These are phyloP conservation scores for Paradoxurus hermaphroditus DNA, from an alignment of 2,113 vertebrate species.

Conservation along the genomic window DNA sequence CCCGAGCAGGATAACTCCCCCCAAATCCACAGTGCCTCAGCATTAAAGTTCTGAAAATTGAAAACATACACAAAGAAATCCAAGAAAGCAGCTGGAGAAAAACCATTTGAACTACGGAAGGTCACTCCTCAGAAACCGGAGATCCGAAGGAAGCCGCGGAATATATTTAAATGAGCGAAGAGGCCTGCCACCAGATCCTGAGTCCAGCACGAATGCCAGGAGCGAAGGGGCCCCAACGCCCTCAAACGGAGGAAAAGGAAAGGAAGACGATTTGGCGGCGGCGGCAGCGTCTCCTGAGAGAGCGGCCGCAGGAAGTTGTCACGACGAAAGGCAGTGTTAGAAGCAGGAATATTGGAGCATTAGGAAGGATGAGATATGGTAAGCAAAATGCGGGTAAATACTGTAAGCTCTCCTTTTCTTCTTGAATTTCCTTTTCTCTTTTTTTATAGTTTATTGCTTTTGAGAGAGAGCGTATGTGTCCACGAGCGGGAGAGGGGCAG, in stretches of 20 bases:
- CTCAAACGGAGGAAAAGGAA: background rate
- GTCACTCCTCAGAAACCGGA: background rate
- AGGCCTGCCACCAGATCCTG: background rate
- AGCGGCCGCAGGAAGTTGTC: background rate
- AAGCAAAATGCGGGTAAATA: background rate
- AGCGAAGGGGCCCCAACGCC: background rate
- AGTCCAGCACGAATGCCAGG: background rate
- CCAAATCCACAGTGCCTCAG: background rate
- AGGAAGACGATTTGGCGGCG: background rate
- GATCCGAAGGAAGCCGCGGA: background rate
- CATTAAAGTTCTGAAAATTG: background rate
- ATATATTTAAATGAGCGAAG: background rate
- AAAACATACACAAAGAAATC: background rate
- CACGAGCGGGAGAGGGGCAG: no score
- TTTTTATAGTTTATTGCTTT: no score
- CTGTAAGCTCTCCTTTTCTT: background rate
- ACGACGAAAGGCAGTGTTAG: background rate
- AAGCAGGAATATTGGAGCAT: background rate
- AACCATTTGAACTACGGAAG: background rate
- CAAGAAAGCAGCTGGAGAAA: background rate
- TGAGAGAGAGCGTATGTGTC: no score
- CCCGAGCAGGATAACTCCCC: background rate
- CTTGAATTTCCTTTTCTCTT: background rate
- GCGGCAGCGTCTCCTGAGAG: no score
- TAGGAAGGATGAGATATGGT: background rate